phyloP scores from a whole-genome alignment of 2,888 invertebrate species.

The Oscheius sp. region DNA sequence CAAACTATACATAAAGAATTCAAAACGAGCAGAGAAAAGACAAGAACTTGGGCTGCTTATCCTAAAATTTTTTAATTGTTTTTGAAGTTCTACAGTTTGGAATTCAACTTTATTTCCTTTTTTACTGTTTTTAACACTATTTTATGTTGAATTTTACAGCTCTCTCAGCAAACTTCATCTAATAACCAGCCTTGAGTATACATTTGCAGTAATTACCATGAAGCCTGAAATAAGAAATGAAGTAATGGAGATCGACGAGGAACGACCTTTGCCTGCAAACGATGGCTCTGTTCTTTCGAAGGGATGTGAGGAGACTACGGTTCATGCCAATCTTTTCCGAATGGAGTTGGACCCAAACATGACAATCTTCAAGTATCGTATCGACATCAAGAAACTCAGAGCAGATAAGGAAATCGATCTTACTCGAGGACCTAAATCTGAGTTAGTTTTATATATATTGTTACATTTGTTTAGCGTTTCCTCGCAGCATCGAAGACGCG shows the following conservation, averaged over 20 bases:
- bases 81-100: too few species aligned
- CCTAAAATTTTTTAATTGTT: too few species aligned
- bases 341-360: background rate
- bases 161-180: too few species aligned
- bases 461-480: background rate
- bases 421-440: slow-evolving; percentile 9
- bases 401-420: slow-evolving; percentile 12
- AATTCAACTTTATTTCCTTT: too few species aligned
- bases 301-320: background rate
- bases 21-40: too few species aligned
- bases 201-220: too few species aligned
- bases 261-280: background rate
- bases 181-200: too few species aligned
- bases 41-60: too few species aligned
- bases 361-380: slow-evolving; percentile 22
- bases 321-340: slow-evolving; percentile 3
- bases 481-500: background rate
- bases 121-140: too few species aligned
- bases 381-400: slow-evolving; percentile 12
- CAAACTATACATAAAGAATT: too few species aligned
- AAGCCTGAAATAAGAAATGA: background rate
- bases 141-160: too few species aligned
- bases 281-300: background rate
- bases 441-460: too few species aligned
- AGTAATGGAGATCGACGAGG: background rate